phyloP scores from a whole-genome alignment of 2,888 invertebrate species.

The Lycaena phlaeas region DNA sequence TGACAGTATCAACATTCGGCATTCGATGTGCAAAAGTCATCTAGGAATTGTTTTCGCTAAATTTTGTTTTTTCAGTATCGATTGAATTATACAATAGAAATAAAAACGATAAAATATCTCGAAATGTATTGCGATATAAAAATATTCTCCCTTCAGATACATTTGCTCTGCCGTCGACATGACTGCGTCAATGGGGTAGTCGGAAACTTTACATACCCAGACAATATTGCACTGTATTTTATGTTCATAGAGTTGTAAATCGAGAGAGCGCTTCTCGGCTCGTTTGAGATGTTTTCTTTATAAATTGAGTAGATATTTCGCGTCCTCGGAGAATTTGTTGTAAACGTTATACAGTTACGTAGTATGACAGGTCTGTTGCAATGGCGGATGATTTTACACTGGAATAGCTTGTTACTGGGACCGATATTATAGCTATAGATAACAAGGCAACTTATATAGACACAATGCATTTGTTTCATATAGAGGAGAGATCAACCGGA shows the following conservation, averaged over 20 bases:
- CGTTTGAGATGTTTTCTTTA: not conserved
- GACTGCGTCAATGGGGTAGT: not conserved
- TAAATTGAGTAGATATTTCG: not conserved
- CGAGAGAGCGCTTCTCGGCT: too few relatives aligned
- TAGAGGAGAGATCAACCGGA: too few relatives aligned
- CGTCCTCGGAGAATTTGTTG: not conserved
- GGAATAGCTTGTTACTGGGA: too few relatives aligned
- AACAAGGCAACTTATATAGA: too few relatives aligned
- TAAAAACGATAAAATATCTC: not conserved
- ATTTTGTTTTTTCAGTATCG: too few relatives aligned
- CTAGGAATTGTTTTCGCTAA: too few relatives aligned
- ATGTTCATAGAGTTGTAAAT: too few relatives aligned
- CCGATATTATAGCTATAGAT: too few relatives aligned
- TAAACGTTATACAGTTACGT: not conserved
- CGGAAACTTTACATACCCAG: not conserved
- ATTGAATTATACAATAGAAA: not conserved
- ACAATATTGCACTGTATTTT: not conserved
- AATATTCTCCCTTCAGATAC: not conserved
- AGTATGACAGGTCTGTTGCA: not conserved
- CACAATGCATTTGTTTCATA: too few relatives aligned
- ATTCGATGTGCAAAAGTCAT: too few relatives aligned
- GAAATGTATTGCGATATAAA: not conserved
- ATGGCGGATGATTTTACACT: too few relatives aligned
- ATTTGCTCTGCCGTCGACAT: not conserved
- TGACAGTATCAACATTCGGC: too few relatives aligned